Conservation (phyloP, 2,797 vertebrate species). For the Macroramphosus scolopax region DNA sequence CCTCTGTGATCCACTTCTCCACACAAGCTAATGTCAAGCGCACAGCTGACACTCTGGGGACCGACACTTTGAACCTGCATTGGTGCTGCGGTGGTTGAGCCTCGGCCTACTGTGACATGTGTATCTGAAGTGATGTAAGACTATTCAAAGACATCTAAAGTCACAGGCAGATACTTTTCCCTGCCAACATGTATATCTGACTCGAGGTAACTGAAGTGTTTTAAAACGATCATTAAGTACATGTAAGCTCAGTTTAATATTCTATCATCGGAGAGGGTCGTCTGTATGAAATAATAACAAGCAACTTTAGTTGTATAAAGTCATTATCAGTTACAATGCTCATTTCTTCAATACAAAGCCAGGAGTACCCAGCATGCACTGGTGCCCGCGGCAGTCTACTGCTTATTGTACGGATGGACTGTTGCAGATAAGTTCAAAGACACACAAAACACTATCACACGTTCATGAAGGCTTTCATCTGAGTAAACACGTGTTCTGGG, state of each 20-base stretch:
- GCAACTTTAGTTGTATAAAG: conserved; percentile 1
- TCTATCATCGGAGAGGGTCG: background rate
- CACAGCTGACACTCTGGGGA: conserved; percentile 35
- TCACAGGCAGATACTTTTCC: conserved; percentile 9
- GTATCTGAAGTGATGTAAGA: conserved; percentile 47
- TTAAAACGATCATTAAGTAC: background rate
- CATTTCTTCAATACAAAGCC: background rate
- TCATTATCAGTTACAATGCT: background rate
- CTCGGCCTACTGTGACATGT: conserved; percentile 11
- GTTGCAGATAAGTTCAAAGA: conserved; percentile 11
- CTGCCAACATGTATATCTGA: conserved; percentile 3
- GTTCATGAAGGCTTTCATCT: background rate
- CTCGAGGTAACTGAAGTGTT: background rate
- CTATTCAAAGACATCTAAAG: conserved; percentile 21
- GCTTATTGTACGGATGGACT: conserved; percentile 12
- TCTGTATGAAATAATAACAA: background rate
- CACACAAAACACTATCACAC: conserved; percentile 5
- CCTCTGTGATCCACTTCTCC: conserved; percentile 37
- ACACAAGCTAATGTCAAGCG: conserved; percentile 43
- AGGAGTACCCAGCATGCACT: conserved; percentile 1
- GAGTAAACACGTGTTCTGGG: too few relatives aligned
- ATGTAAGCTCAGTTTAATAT: background rate
- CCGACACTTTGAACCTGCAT: conserved; percentile 52
- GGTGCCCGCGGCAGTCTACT: conserved; percentile 1
- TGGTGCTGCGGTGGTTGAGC: conserved; percentile 21